phyloP scores from a whole-genome alignment of 2,113 vertebrate genomes.

The Trogon surrucura region DNA sequence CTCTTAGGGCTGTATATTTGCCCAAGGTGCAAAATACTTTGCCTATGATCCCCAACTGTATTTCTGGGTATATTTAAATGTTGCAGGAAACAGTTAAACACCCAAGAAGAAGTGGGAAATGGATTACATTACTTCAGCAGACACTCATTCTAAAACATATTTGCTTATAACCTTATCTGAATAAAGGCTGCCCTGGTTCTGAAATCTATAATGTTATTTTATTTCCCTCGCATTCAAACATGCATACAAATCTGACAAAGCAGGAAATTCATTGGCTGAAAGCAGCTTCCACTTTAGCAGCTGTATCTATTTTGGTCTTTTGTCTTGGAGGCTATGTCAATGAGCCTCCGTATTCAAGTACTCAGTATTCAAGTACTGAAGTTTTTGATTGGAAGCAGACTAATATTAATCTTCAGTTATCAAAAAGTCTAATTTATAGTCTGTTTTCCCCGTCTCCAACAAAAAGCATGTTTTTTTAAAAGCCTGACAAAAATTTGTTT shows the following conservation, averaged over 20 bases:
- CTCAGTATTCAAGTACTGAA: constrained; percentile 32
- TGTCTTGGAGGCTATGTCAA: constrained; percentile 52
- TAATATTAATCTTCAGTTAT: constrained; percentile 45
- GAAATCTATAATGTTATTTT: constrained; percentile 55
- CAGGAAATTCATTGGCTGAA: constrained; percentile 44
- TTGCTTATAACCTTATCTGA: constrained; percentile 50
- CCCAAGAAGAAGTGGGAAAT: not conserved
- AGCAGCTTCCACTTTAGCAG: constrained; percentile 54
- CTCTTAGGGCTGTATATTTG: not conserved
- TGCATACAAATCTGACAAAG: constrained; percentile 49
- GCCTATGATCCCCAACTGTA: not conserved
- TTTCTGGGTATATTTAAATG: not conserved
- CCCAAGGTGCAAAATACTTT: not conserved
- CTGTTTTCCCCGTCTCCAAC: not conserved
- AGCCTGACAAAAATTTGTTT: not conserved
- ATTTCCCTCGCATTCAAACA: constrained; percentile 45
- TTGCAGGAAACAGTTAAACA: constrained; percentile 42
- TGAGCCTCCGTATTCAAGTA: not conserved
- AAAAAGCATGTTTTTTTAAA: not conserved
- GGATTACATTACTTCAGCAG: constrained; percentile 11
- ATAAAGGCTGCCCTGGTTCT: constrained; percentile 48
- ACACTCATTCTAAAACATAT: not conserved
- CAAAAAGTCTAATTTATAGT: constrained; percentile 20
- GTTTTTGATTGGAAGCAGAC: constrained; percentile 38
- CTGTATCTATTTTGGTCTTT: constrained; percentile 47